Base-by-base conservation (phyloP, 2,888 invertebrate species). In the Drosophila nigricruria region DNA sequence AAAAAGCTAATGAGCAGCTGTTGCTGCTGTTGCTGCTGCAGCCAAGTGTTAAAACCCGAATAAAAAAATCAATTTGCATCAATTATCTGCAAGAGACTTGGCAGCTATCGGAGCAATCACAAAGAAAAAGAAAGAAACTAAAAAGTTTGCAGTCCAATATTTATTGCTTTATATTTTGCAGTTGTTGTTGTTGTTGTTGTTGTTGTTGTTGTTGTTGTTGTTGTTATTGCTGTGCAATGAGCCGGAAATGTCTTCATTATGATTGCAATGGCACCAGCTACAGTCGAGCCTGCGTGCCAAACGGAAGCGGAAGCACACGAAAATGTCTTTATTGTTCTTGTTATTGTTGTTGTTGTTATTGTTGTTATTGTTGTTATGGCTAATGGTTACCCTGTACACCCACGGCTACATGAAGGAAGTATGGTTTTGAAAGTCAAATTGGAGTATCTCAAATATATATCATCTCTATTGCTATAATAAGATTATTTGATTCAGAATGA, bases 211-310 rank as follows among this genome's bases (percentile, higher is more conserved):
- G 12, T 43, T 61, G 49, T 25, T 74, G 73, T 54, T 68, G 40
- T 71, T 67, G 70, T 75, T 80, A 1, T 73, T 85, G 77, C 54
- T 59, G 81, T 71, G 73, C 85, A 89, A 87, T 86, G 85, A 86
- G 81, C 64, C 84, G 82, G 86, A 86, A 86, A 86, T 86, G 86
- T 86, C 86, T 86, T 86, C 89, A 89, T 89, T 89, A 84, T 88
- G 82, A 87, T 82, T 87, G 89, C 84, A 81, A 72, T 79, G 81
- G 71, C 68, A 72, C 61, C 47, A 50, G 56, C 58, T 47, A 49
- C 38, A 36, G 25, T 38, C 49, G 43, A 30, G 27, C 18, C 64
- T 47, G 61, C 38, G 50, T 49, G 65, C 64, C 50, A 64, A 67
- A 47, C 77, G 71, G 74, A 88, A 74, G 59, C 79, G 79, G 80